These are phyloP conservation scores for Chromobotia macracanthus DNA, from an alignment of 2,797 vertebrate genomes.

Conservation along the genomic window DNA sequence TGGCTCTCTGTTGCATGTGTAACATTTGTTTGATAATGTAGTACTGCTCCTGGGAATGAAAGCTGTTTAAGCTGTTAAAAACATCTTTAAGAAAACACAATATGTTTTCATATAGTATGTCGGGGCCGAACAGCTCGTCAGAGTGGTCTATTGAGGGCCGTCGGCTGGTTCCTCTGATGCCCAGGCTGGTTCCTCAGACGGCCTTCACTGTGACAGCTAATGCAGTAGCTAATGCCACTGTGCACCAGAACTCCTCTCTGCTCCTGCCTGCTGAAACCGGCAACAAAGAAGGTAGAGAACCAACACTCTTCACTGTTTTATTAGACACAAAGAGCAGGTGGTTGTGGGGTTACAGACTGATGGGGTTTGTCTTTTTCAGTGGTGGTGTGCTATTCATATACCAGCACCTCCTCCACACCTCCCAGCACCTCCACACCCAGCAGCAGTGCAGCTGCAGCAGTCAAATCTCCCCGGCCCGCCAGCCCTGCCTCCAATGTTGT, in stretches of 20 bases:
- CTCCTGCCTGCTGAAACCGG: slow-evolving; percentile 92
- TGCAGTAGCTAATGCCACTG: slow-evolving; percentile 88
- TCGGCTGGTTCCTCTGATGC: slow-evolving; percentile 94
- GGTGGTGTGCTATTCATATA: slow-evolving; percentile 97
- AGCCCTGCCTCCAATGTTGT: slow-evolving; percentile 96
- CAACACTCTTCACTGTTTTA: not conserved
- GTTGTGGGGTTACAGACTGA: not conserved
- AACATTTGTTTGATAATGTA: too few species aligned
- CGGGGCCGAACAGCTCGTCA: slow-evolving; percentile 96
- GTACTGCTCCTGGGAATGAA: too few species aligned
- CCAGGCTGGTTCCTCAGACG: slow-evolving; percentile 94
- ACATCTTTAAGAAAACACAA: too few species aligned
- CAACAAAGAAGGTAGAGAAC: slow-evolving; percentile 92
- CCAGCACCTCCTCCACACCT: slow-evolving; percentile 92
- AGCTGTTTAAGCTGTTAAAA: too few species aligned
- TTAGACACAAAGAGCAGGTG: not conserved
- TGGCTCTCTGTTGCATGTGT: too few species aligned
- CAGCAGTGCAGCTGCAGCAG: slow-evolving; percentile 81
- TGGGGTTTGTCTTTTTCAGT: slow-evolving; percentile 75
- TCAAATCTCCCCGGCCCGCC: slow-evolving; percentile 91
- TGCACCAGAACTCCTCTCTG: slow-evolving; percentile 92
- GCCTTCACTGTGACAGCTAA: slow-evolving; percentile 96
- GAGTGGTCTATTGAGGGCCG: slow-evolving; percentile 98
- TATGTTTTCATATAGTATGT: slow-evolving; percentile 81
- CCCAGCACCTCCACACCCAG: slow-evolving; percentile 86